A percentile compares a stretch with the other conserved stretches of the same genome.
These are phyloP conservation scores for Anguilla pacifica DNA, from an alignment of 2,797 vertebrate species.

Conservation along the genomic window DNA sequence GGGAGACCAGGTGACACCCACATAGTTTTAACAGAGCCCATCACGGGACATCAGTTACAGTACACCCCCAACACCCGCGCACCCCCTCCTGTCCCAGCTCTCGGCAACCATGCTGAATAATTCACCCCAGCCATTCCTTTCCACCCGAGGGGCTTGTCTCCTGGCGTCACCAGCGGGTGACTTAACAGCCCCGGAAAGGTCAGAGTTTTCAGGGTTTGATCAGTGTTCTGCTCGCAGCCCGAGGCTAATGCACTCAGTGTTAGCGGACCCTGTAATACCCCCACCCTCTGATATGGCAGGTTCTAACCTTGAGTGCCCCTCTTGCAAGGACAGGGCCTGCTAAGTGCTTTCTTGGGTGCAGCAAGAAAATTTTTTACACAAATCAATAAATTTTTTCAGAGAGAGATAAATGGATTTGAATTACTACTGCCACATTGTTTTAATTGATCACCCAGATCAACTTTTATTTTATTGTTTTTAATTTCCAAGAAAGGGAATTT, in stretches of 20 bases:
- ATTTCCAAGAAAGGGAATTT: constrained; percentile 26
- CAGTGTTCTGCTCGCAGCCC: constrained; percentile 43
- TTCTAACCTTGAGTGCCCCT: constrained; percentile 72
- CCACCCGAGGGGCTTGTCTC: constrained; percentile 84
- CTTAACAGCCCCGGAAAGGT: constrained; percentile 81
- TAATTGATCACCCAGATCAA: constrained; percentile 55
- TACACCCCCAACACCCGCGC: constrained; percentile 51
- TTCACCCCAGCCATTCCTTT: constrained; percentile 80
- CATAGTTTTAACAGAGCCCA: constrained; percentile 56
- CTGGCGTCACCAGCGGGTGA: constrained; percentile 80
- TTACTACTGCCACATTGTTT: constrained; percentile 49
- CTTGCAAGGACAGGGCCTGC: constrained; percentile 58
- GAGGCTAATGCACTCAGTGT: constrained; percentile 69
- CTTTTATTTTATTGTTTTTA: constrained; percentile 36
- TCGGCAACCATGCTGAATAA: constrained; percentile 77
- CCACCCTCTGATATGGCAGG: constrained; percentile 65
- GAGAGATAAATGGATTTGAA: constrained; percentile 61
- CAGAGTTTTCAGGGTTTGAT: constrained; percentile 67
- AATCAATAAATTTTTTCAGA: constrained; percentile 62
- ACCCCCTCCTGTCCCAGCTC: constrained; percentile 47
- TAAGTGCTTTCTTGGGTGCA: constrained; percentile 71
- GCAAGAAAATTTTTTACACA: constrained; percentile 41
- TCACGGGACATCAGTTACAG: constrained; percentile 69
- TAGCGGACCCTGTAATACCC: constrained; percentile 63
- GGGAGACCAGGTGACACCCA: constrained; percentile 27